Conservation (phyloP, 2,113 vertebrate species). For the Mormyrus iriodes region DNA sequence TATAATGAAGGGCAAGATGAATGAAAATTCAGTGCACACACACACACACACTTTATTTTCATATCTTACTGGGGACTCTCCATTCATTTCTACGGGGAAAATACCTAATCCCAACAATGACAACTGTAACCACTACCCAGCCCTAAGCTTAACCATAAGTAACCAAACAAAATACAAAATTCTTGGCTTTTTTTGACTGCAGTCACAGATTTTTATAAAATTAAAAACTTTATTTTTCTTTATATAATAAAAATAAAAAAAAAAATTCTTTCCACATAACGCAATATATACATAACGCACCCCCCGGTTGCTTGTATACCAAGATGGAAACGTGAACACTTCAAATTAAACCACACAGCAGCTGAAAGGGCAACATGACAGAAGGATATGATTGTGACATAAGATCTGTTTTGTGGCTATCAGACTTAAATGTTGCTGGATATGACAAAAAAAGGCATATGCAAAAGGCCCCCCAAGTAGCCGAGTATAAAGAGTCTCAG, state of each 20-base stretch:
- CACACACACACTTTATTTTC: background rate
- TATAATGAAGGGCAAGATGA: background rate
- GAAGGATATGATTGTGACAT: background rate
- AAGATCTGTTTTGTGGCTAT: background rate
- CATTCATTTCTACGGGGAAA: background rate
- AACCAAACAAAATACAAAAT: background rate
- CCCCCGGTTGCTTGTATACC: background rate
- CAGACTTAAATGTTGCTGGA: background rate
- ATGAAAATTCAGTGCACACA: background rate
- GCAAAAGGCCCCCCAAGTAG: background rate
- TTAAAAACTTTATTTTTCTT: no score
- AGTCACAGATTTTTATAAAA: background rate
- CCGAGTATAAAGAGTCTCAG: no score
- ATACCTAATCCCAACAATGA: background rate
- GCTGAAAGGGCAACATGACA: background rate
- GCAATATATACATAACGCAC: background rate
- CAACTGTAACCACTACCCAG: background rate
- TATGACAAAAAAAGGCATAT: background rate
- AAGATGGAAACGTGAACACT: background rate
- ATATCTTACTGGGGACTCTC: background rate
- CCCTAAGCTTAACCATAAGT: background rate
- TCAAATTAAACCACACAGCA: background rate
- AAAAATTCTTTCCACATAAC: background rate
- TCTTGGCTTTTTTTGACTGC: background rate
- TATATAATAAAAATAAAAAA: no score